These are phyloP conservation scores for Tenthredo mesomela DNA, from an alignment of 2,888 invertebrate genomes.

Conservation along the genomic window DNA sequence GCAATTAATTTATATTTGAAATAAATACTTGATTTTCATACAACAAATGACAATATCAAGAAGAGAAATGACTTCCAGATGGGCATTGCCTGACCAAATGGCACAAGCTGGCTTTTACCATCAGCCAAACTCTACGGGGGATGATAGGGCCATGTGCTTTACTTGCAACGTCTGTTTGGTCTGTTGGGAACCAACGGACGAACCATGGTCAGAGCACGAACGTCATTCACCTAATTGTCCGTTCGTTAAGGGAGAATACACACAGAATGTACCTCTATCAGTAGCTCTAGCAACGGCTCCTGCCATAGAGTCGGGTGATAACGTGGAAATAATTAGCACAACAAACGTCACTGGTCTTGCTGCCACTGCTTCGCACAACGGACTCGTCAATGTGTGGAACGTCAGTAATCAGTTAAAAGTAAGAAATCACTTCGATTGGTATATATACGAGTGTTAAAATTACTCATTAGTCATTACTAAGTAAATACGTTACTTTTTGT, in stretches of 20 bases:
- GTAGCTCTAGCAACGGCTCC: constrained; percentile 78
- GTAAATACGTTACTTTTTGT: constrained; percentile 46
- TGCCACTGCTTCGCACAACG: constrained; percentile 79
- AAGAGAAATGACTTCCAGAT: constrained; percentile 80
- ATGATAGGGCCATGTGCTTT: constrained; percentile 98
- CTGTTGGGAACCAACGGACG: constrained; percentile 98
- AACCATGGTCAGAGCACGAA: constrained; percentile 98
- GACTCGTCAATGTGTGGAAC: constrained; percentile 89
- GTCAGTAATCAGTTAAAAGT: constrained; percentile 87
- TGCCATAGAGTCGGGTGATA: constrained; percentile 75
- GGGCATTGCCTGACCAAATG: constrained; percentile 98
- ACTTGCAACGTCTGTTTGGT: constrained; percentile 96
- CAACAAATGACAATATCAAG: constrained; percentile 36
- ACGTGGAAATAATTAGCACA: constrained; percentile 72
- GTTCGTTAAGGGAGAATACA: constrained; percentile 96
- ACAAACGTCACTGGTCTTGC: constrained; percentile 75
- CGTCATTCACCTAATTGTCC: constrained; percentile 96
- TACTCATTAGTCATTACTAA: background rate
- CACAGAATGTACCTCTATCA: constrained; percentile 95
- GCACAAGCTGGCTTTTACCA: constrained; percentile 98
- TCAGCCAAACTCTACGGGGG: constrained; percentile 93
- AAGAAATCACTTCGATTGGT: constrained; percentile 51
- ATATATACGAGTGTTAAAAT: background rate
- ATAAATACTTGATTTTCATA: constrained; percentile 12
- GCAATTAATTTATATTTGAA: constrained; percentile 22